Conservation (phyloP, 2,797 vertebrate species). For the Parambassis ranga region DNA sequence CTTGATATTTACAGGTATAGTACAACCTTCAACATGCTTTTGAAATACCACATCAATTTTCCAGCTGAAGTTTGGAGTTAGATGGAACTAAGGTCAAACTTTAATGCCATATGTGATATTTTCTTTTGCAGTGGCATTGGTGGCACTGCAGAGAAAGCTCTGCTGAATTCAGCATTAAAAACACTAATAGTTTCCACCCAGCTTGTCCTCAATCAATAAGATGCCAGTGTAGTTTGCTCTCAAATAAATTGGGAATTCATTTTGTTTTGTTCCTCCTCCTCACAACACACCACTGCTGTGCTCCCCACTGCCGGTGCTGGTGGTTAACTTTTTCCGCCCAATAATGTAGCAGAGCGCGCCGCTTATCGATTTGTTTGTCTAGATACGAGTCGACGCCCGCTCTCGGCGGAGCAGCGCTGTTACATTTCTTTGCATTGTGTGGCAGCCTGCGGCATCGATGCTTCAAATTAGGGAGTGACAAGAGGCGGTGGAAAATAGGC, state of each 20-base stretch:
- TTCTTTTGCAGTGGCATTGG: slow-evolving; percentile 10
- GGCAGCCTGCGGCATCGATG: slow-evolving; percentile 9
- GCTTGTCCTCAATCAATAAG: slow-evolving; percentile 61
- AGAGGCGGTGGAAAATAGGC: slow-evolving; percentile 41
- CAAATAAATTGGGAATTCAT: slow-evolving; percentile 66
- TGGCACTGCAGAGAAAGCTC: slow-evolving; percentile 6
- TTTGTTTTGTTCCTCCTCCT: slow-evolving; percentile 47
- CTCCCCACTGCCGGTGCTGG: slow-evolving; percentile 32
- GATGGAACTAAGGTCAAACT: slow-evolving; percentile 10
- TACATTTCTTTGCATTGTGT: slow-evolving; percentile 40
- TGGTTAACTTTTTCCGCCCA: slow-evolving; percentile 62
- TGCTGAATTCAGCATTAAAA: slow-evolving; percentile 65
- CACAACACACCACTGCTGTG: slow-evolving; percentile 17
- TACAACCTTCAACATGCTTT: not conserved
- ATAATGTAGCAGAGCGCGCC: slow-evolving; percentile 64
- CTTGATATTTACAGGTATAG: slow-evolving; percentile 23
- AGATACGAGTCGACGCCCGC: slow-evolving; percentile 43
- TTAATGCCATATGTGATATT: slow-evolving; percentile 27
- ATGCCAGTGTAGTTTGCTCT: slow-evolving; percentile 46
- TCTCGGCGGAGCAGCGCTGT: slow-evolving; percentile 14
- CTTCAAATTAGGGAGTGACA: slow-evolving; percentile 52
- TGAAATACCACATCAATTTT: slow-evolving; percentile 15
- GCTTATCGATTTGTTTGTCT: slow-evolving; percentile 72
- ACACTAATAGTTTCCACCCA: slow-evolving; percentile 57
- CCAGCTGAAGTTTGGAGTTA: slow-evolving; percentile 5